A percentile compares a stretch with the other conserved stretches of the same genome.
phyloP scores from a whole-genome alignment of 2,888 invertebrate genomes.

The Cremastinae sp. region DNA sequence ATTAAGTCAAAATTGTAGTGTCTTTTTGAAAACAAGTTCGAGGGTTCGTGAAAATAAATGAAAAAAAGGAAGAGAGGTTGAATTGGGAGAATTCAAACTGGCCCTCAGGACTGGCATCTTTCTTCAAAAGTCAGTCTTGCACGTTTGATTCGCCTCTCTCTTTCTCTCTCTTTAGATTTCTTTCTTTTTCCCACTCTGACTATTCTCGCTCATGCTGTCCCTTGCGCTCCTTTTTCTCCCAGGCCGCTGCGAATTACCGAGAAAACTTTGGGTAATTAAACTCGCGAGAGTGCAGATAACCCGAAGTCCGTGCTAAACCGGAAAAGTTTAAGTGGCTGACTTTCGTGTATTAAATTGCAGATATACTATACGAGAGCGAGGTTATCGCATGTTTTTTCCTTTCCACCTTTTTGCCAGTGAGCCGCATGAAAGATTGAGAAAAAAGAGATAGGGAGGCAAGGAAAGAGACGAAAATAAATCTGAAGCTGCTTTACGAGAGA shows the following conservation, averaged over 20 bases:
- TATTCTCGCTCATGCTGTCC: too few species aligned
- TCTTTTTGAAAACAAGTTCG: too few species aligned
- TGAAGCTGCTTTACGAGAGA: constrained; percentile 30
- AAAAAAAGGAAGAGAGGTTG: constrained; percentile 48
- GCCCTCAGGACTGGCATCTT: constrained; percentile 58
- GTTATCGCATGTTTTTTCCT: constrained; percentile 59
- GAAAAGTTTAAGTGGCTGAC: constrained; percentile 77
- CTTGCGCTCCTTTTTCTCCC: constrained; percentile 19
- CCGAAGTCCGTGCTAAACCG: constrained; percentile 71
- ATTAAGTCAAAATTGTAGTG: too few species aligned
- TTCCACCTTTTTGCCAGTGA: constrained; percentile 33
- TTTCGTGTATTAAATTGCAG: constrained; percentile 71
- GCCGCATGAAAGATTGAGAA: constrained; percentile 16
- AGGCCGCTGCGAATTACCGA: constrained; percentile 73
- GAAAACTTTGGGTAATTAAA: constrained; percentile 78
- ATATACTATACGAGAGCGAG: constrained; percentile 44
- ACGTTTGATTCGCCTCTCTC: constrained; percentile 19
- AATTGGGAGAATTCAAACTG: constrained; percentile 71
- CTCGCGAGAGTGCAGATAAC: constrained; percentile 75
- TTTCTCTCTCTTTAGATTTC: constrained; percentile 18
- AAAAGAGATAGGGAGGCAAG: background rate
- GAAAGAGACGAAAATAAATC: constrained; percentile 2
- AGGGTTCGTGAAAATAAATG: constrained; percentile 39
- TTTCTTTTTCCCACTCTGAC: constrained; percentile 9
- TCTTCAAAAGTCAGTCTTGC: constrained; percentile 21